These are phyloP conservation scores for Anarrhichthys ocellatus DNA, from an alignment of 2,113 vertebrate genomes.

Conservation along the genomic window DNA sequence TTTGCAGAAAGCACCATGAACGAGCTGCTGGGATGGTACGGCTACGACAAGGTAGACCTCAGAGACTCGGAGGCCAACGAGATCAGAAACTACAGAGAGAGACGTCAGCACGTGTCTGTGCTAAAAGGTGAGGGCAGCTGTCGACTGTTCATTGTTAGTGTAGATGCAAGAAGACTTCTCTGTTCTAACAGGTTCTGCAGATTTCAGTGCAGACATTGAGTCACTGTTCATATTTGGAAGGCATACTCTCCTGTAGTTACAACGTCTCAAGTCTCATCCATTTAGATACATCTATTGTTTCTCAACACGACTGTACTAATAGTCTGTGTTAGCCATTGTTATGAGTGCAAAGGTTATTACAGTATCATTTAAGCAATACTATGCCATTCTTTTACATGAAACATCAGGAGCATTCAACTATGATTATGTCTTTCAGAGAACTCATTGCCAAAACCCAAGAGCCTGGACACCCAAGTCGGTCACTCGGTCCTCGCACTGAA, in stretches of 20 bases:
- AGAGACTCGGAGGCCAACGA: conserved; percentile 96
- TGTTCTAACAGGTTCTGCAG: conserved; percentile 57
- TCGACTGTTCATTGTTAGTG: conserved; percentile 8
- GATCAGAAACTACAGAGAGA: conserved; percentile 93
- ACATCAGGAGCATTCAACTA: conserved; percentile 69
- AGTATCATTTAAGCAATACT: conserved; percentile 15
- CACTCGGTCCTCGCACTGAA: conserved; percentile 72
- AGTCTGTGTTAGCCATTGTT: conserved; percentile 31
- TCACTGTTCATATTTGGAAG: conserved; percentile 48
- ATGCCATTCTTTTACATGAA: not conserved
- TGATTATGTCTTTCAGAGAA: conserved; percentile 74
- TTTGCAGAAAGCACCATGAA: conserved; percentile 99
- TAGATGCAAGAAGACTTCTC: too few relatives aligned
- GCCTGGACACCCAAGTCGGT: conserved; percentile 65
- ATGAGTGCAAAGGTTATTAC: conserved; percentile 19
- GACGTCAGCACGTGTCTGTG: conserved; percentile 96
- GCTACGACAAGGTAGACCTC: conserved; percentile 96
- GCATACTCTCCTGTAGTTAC: conserved; percentile 32
- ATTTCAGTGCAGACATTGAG: conserved; percentile 61
- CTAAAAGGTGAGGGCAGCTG: conserved; percentile 91
- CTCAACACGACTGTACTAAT: not conserved
- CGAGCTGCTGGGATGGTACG: conserved; percentile 98
- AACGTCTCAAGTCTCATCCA: conserved; percentile 59
- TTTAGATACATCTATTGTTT: conserved; percentile 58
- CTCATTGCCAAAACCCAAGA: conserved; percentile 78